Evolutionary conservation across 2,113 vertebrate species (phyloP).

Genomic region (Promerops cafer): DNA sequence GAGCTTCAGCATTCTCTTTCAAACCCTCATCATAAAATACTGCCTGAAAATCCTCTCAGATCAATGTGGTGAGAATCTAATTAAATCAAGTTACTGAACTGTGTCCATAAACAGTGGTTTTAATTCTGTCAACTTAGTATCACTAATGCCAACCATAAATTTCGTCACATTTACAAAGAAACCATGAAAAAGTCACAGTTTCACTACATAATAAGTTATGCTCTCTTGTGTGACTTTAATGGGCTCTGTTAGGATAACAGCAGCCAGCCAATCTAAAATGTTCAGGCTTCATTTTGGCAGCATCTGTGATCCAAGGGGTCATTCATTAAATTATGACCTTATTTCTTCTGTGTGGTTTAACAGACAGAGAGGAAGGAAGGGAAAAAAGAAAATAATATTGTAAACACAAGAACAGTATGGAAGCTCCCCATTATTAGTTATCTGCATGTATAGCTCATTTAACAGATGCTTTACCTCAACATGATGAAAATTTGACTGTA

Average conservation of each 20-base stretch:
- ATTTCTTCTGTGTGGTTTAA: background rate
- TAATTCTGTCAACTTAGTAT: slow-evolving; percentile 60
- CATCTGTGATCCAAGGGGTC: slow-evolving; percentile 39
- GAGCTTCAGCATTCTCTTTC: background rate
- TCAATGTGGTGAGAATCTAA: slow-evolving; percentile 35
- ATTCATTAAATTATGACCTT: slow-evolving; percentile 41
- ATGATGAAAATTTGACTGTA: background rate
- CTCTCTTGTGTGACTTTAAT: slow-evolving; percentile 37
- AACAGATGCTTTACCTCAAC: background rate
- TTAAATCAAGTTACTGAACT: slow-evolving; percentile 62
- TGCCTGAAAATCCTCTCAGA: slow-evolving; percentile 22
- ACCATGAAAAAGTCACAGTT: slow-evolving; percentile 49
- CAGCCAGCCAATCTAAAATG: slow-evolving; percentile 39
- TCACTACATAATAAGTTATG: slow-evolving; percentile 16
- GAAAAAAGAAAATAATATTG: background rate
- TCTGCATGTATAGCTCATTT: background rate
- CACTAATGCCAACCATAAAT: slow-evolving; percentile 53
- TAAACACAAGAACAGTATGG: background rate
- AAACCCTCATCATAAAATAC: background rate
- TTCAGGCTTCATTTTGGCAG: slow-evolving; percentile 36
- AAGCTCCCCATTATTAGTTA: background rate
- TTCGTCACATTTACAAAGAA: slow-evolving; percentile 50
- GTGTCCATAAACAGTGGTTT: slow-evolving; percentile 45
- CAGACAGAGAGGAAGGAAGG: background rate
- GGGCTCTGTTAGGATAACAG: slow-evolving; percentile 15